Evolutionary conservation across 1,140 invertebrate genomes (phyloP).

Genomic region (Trichonephila inaurata): DNA sequence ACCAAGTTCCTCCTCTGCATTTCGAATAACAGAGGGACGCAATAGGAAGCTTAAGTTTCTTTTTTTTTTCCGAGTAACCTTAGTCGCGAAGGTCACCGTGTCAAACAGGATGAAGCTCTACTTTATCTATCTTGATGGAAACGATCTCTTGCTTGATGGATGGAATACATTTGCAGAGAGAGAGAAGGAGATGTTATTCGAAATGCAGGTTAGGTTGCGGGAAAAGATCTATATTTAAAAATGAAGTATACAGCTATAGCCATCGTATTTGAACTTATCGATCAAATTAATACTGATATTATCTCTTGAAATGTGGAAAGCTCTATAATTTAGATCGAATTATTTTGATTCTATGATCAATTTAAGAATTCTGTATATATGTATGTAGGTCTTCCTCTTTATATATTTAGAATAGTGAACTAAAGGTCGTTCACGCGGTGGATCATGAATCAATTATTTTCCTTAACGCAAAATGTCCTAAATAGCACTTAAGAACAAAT

Average conservation of each 20-base stretch:
- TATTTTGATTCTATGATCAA: too few species aligned
- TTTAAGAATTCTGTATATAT: too few species aligned
- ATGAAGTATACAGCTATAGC: background rate
- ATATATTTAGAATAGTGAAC: too few species aligned
- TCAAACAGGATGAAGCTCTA: conserved; percentile 15
- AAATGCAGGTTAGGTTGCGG: background rate
- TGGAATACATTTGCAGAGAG: background rate
- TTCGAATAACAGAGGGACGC: background rate
- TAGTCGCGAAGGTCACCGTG: conserved; percentile 3
- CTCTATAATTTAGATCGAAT: background rate
- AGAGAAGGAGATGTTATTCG: background rate
- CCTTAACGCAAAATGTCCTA: too few species aligned
- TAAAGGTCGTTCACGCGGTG: too few species aligned
- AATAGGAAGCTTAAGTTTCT: background rate
- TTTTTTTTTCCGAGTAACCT: background rate
- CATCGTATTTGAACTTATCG: background rate
- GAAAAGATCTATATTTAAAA: background rate
- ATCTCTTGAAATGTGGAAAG: background rate
- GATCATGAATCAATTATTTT: too few species aligned
- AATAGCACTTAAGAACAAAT: too few species aligned
- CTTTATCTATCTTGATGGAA: background rate
- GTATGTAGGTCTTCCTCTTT: too few species aligned
- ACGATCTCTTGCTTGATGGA: conserved; percentile 7
- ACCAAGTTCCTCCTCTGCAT: background rate
- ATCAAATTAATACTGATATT: background rate